Conservation (phyloP, 2,797 vertebrate genomes). For the Paratrypauchen microcephalus region DNA sequence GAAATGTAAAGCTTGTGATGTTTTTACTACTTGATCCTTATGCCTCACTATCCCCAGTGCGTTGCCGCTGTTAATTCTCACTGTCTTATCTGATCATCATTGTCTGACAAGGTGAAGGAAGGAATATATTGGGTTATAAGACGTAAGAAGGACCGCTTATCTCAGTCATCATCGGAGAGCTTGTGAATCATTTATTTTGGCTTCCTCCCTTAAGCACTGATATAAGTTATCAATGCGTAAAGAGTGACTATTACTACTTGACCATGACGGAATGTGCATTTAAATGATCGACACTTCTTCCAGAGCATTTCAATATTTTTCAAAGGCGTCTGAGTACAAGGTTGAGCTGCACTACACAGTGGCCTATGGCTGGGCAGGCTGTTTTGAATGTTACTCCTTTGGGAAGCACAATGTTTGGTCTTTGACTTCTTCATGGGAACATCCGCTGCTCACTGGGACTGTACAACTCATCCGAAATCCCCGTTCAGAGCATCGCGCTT, state of each 20-base stretch:
- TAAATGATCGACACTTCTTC: not conserved
- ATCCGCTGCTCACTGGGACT: slow-evolving; percentile 27
- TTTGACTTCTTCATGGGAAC: slow-evolving; percentile 32
- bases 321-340: not conserved
- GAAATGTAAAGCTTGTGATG: slow-evolving; percentile 26
- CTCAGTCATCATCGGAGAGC: not conserved
- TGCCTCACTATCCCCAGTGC: slow-evolving; percentile 21
- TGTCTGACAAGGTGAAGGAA: not conserved
- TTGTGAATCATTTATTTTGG: not conserved
- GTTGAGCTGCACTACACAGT: not conserved
- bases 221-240: not conserved
- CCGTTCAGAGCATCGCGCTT: slow-evolving; percentile 14
- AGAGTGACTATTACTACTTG: not conserved
- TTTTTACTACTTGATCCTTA: slow-evolving; percentile 47
- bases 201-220: not conserved
- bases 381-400: slow-evolving; percentile 10
- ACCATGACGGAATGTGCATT: not conserved
- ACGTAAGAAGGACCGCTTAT: slow-evolving; percentile 7
- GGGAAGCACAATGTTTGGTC: slow-evolving; percentile 17
- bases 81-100: slow-evolving; percentile 12
- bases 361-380: slow-evolving; percentile 2
- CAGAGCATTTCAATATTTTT: not conserved
- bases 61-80: slow-evolving; percentile 25
- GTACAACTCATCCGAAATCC: slow-evolving; percentile 16
- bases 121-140: not conserved